Percentiles rank a stretch among this genome's conserved stretches.
Conservation (phyloP, 2,113 vertebrate species). For the Daphoenositta chrysoptera region DNA sequence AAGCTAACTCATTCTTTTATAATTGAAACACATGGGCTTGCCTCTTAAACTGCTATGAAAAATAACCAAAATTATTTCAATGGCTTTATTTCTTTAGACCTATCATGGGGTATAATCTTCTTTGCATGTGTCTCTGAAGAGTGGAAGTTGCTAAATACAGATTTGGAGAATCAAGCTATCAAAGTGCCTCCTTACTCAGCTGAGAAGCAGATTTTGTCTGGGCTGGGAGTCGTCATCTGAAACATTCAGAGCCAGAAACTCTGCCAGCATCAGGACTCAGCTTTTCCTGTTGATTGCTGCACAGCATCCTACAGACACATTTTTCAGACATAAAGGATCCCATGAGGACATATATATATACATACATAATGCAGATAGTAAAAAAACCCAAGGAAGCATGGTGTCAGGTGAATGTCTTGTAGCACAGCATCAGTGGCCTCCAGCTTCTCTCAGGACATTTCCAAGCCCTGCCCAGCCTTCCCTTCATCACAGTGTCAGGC, state of each 20-base stretch:
- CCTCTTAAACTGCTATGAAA: slow-evolving; percentile 50
- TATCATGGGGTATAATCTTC: slow-evolving; percentile 25
- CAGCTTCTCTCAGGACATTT: not conserved
- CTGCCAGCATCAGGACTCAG: not conserved
- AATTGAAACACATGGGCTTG: slow-evolving; percentile 19
- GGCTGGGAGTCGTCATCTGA: not conserved
- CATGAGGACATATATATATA: not conserved
- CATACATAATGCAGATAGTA: not conserved
- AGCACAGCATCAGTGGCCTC: not conserved
- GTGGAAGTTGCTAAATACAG: not conserved
- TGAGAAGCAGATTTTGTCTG: not conserved
- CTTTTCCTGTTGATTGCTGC: not conserved
- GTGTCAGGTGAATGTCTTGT: not conserved
- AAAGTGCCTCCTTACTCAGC: not conserved
- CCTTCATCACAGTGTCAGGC: not conserved
- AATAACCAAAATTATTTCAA: slow-evolving; percentile 32
- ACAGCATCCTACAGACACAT: not conserved
- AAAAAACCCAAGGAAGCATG: not conserved
- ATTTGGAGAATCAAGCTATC: not conserved
- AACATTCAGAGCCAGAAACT: not conserved
- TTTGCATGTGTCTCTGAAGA: not conserved
- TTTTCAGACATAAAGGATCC: not conserved
- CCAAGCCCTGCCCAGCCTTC: not conserved
- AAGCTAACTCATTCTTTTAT: not conserved
- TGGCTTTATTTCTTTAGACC: slow-evolving; percentile 29